Base-by-base conservation (phyloP, 92 coral and sea anemone species). In the Zoanthus gigantus region DNA sequence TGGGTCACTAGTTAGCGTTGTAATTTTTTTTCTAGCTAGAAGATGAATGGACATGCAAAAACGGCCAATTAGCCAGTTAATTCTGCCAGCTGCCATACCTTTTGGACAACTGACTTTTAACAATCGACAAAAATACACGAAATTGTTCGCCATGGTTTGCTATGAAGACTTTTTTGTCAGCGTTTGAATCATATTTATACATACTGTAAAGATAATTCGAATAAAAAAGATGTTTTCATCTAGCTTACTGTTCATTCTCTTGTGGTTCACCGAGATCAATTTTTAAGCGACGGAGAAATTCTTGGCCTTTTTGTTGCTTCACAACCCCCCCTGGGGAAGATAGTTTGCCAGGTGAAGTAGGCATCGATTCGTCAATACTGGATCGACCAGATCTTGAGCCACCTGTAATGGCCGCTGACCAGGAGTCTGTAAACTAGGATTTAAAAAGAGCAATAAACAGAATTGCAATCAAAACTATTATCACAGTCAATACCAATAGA, bases 231-330 rank as follows among this genome's bases (percentile, higher is more conserved):
- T 12, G 9, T 6, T 69, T 34, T 30, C 31, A 34, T 30, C 7
- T 14, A 9, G 10, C 98, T 88, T 86, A 94, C 98, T 56, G 78
- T 76, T 94, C 95, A 3, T 89, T 88, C 7, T 86, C 89, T 63
- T 83, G 88, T 31, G 77, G 87, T 52, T 87, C 89, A n/a, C 92
- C 57, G 65, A 95, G 71, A 74, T 91, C 92, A 8, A 83, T 82
- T 83, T 92, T 93, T 53, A 96, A 78, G 69, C 98, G 91, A 71
- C 90, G 82, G 5, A 96, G 56, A 83, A 96, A 96, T 78, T 96
- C 99, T 71, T 95, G 95, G 2, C 99, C 98, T 71, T 95, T 96
- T 47, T 84, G 86, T 74, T 82, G 90, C 69, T 90, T 94, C 32
- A 83, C 88, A 17, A 46, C 11, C 34, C 7, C 45, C 14, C 45